Conservation (phyloP, 2,113 vertebrate genomes). For the Tragelaphus imberbis region DNA sequence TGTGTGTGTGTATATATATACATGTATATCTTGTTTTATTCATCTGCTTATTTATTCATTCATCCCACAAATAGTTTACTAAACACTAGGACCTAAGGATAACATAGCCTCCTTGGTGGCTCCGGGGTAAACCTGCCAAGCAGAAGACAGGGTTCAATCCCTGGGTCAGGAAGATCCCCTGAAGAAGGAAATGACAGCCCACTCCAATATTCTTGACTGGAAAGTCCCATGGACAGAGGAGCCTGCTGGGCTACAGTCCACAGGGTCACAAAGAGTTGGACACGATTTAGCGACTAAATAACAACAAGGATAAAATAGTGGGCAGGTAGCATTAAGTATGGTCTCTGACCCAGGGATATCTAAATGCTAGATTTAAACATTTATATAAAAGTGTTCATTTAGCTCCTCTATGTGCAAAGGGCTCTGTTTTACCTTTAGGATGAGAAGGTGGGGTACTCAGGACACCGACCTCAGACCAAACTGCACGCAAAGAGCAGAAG, state of each 20-base stretch:
- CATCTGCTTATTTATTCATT: background rate
- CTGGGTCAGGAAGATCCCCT: background rate
- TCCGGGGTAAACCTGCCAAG: background rate
- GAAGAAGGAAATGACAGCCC: background rate
- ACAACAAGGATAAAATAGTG: background rate
- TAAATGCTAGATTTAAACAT: background rate
- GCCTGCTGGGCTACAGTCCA: background rate
- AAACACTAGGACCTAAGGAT: background rate
- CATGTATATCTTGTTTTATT: background rate
- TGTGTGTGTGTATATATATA: background rate
- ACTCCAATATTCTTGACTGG: background rate
- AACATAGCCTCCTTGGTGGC: background rate
- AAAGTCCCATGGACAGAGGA: background rate
- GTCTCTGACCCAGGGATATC: background rate
- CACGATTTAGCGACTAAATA: background rate
- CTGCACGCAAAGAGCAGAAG: accelerated
- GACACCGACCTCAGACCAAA: background rate
- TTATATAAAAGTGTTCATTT: background rate
- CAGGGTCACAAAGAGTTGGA: background rate
- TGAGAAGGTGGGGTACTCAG: accelerated
- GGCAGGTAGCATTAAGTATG: background rate
- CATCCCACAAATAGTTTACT: background rate
- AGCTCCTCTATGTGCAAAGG: background rate
- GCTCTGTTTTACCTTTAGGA: background rate
- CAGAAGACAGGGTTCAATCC: background rate